Evolutionary conservation across 2,888 invertebrate genomes (phyloP).

Genomic region (Automeris io): DNA sequence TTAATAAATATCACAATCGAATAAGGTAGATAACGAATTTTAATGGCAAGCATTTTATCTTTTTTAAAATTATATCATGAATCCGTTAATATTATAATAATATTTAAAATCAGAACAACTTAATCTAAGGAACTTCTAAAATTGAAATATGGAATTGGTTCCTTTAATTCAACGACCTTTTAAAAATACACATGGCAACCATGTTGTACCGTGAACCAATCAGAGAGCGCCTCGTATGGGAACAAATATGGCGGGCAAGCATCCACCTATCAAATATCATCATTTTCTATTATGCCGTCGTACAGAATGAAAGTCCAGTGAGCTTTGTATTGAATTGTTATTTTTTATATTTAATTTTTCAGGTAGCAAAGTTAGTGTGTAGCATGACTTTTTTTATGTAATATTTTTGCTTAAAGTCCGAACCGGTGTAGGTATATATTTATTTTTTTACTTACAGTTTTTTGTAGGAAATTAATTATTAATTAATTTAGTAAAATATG

Average conservation of each 20-base stretch:
- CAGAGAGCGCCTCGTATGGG: constrained; percentile 34
- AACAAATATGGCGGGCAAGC: constrained; percentile 55
- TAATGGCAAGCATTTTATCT: too few species aligned
- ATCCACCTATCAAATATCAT: constrained; percentile 37
- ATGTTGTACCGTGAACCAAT: constrained; percentile 61
- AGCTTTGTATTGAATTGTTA: constrained; percentile 16
- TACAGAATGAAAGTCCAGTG: constrained; percentile 31
- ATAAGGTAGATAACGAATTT: too few species aligned
- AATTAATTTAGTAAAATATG: too few species aligned
- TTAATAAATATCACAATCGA: too few species aligned
- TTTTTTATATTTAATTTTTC: not conserved
- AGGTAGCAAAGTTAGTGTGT: not conserved
- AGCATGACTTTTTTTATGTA: too few species aligned
- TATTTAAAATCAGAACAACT: constrained; percentile 1
- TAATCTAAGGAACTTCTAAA: constrained; percentile 11
- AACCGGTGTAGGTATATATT: too few species aligned
- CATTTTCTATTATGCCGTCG: constrained; percentile 51
- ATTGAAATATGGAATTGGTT: constrained; percentile 21
- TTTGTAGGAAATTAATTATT: too few species aligned
- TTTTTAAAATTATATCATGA: too few species aligned
- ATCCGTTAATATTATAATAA: too few species aligned
- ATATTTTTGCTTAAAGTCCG: too few species aligned
- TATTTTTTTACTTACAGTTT: too few species aligned
- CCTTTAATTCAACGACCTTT: constrained; percentile 28
- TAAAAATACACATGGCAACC: constrained; percentile 46